Evolutionary conservation across 2,113 vertebrate genomes (phyloP), one percentile per base, ranked within the genome.

Genomic region (Archilochus colubris): DNA sequence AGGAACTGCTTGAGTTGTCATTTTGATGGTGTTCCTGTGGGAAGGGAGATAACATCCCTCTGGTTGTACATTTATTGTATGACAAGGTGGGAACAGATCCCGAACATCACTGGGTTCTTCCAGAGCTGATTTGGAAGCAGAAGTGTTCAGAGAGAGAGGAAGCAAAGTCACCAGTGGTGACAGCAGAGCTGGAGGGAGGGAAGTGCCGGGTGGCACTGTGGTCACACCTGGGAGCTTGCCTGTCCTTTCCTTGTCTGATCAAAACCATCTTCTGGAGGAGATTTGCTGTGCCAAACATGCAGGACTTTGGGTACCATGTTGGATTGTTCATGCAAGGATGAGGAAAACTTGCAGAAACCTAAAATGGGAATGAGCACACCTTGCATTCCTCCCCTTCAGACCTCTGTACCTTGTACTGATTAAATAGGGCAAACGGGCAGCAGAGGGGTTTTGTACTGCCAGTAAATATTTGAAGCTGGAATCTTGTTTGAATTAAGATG

Each of bases 401-500:
- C 44, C n/a, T 24, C 3, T 50, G 54, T 81, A 67, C 85, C 78
- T 92, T 92, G 94, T 70, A 61, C 87, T 94, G 88, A 97, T 77
- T 11, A 78, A 81, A 67, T 33, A 76, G 63, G 79, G 46, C 62
- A 91, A 78, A 96, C 8, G 30, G 83, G 46, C 76, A 88, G 93
- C 68, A 73, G 69, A 58, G 78, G 78, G 68, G 13, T 30, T n/a
- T 68, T 54, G 83, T 75, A 46, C 69, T 82, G 86, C 75, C 75
- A 6, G 62, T 64, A 86, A 80, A 85, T 82, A 73, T 62, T 85
- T 85, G 86, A 69, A 94, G 86, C 91, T 92, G 93, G 84, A 91
- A 84, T 97, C 97, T 98, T 98, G 98, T 98, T 98, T 98, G 97
- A 98, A 98, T 98, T 98, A 98, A 93, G 94, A 95, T 33, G 89